These are phyloP conservation scores for Drosophila yakuba DNA, from an alignment of 1,140 invertebrate species.

Conservation along the genomic window DNA sequence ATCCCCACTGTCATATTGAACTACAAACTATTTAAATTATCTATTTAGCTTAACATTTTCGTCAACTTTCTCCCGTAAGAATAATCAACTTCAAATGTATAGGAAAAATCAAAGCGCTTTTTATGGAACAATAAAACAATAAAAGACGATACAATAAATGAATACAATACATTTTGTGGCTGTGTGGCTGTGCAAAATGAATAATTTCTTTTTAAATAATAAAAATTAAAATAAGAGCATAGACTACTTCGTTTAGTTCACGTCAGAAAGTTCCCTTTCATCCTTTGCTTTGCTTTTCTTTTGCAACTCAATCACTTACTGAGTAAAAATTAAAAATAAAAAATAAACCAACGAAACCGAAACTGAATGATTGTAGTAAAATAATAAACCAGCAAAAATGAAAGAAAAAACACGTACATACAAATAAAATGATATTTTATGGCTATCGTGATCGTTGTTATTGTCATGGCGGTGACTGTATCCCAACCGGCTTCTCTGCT, in stretches of 20 bases:
- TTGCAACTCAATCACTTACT: slow-evolving; percentile 6
- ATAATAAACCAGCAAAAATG: slow-evolving; percentile 6
- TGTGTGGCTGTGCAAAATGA: too few species aligned
- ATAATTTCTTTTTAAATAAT: neutral
- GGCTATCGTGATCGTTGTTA: slow-evolving; percentile 23
- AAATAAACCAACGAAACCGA: slow-evolving; percentile 16
- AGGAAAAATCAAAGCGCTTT: neutral
- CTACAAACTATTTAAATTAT: too few species aligned
- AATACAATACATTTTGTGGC: neutral
- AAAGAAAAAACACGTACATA: slow-evolving; percentile 5
- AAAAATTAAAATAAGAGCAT: neutral
- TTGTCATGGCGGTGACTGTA: slow-evolving; percentile 19
- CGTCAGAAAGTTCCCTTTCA: neutral
- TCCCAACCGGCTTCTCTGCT: slow-evolving; percentile 26
- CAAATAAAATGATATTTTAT: slow-evolving; percentile 24
- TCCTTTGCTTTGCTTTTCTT: slow-evolving; percentile 5
- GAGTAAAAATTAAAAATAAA: slow-evolving; percentile 6
- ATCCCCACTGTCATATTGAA: neutral
- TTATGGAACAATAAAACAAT: neutral
- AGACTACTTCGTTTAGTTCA: neutral
- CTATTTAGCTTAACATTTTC: too few species aligned
- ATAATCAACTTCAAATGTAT: too few species aligned
- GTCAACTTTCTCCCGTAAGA: too few species aligned
- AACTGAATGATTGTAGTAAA: slow-evolving; percentile 50
- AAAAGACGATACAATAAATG: neutral